A percentile compares a stretch with the other conserved stretches of the same genome.
Evolutionary conservation across 2,888 invertebrate species (phyloP).

Genomic region (Lydus trimaculatus): DNA sequence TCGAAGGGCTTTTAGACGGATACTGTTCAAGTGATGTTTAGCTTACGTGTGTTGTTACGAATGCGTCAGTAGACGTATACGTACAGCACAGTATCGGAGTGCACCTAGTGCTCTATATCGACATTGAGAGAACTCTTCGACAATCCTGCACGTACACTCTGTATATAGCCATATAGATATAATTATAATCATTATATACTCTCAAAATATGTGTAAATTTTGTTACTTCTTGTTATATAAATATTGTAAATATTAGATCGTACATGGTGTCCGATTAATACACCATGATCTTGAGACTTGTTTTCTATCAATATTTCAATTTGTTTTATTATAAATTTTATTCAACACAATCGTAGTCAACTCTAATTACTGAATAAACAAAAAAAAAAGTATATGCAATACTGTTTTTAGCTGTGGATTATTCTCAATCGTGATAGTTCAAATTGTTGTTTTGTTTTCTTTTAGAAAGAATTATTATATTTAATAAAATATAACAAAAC

Average conservation of each 20-base stretch:
- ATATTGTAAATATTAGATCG: slow-evolving; percentile 3
- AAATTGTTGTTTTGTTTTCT: slow-evolving; percentile 4
- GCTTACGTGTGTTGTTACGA: slow-evolving; percentile 83
- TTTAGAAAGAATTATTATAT: neutral
- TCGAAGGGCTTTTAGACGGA: slow-evolving; percentile 92
- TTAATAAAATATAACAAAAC: neutral
- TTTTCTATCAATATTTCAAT: slow-evolving; percentile 2
- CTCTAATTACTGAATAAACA: neutral
- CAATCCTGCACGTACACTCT: slow-evolving; percentile 44
- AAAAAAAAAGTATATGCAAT: neutral
- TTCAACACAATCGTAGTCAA: slow-evolving; percentile 26
- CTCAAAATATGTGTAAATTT: slow-evolving; percentile 29
- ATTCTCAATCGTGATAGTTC: slow-evolving; percentile 8
- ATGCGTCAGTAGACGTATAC: slow-evolving; percentile 71
- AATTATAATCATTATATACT: slow-evolving; percentile 9
- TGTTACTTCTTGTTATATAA: slow-evolving; percentile 29
- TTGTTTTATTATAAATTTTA: neutral
- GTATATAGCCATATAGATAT: slow-evolving; percentile 22
- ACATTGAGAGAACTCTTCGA: slow-evolving; percentile 52
- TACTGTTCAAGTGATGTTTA: slow-evolving; percentile 95
- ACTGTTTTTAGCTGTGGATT: slow-evolving; percentile 9
- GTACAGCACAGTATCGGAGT: slow-evolving; percentile 69
- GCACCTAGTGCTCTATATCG: slow-evolving; percentile 66
- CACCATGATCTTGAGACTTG: slow-evolving; percentile 4
- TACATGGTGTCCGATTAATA: neutral